Evolutionary conservation across 2,797 vertebrate genomes (phyloP).

Genomic region (Cyprinodon diabolis): DNA sequence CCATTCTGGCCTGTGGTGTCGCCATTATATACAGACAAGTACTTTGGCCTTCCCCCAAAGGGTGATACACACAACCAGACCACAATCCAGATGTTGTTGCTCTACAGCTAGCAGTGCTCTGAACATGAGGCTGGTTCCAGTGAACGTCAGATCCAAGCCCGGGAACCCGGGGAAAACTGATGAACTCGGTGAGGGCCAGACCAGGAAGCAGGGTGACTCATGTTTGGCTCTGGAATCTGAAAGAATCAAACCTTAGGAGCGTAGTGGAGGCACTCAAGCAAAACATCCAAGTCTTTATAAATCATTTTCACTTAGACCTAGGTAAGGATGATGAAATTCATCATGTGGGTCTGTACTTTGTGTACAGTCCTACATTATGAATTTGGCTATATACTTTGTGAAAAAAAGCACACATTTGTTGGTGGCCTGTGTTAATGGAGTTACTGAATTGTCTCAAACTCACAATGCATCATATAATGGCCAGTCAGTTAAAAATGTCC

Average conservation of each 20-base stretch:
- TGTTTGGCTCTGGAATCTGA: constrained; percentile 56
- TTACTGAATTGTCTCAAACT: constrained; percentile 1
- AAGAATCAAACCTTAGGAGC: constrained; percentile 46
- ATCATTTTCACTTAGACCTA: constrained; percentile 17
- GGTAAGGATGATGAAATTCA: constrained; percentile 18
- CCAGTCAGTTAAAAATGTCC: background rate
- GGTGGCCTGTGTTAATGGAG: background rate
- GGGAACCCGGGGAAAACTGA: constrained; percentile 66
- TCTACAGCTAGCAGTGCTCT: constrained; percentile 61
- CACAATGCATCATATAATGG: background rate
- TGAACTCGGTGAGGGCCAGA: constrained; percentile 65
- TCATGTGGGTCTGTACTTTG: background rate
- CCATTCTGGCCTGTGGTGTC: constrained; percentile 51
- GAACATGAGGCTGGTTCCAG: constrained; percentile 56
- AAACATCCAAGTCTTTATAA: constrained; percentile 40
- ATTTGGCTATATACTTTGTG: constrained; percentile 19
- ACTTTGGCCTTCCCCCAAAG: constrained; percentile 71
- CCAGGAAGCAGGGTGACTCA: constrained; percentile 67
- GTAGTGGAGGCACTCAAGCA: constrained; percentile 50
- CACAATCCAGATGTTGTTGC: constrained; percentile 76
- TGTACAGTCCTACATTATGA: background rate
- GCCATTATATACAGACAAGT: constrained; percentile 58
- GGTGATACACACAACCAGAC: constrained; percentile 67
- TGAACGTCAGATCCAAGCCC: constrained; percentile 54
- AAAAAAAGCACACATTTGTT: constrained; percentile 3